Percentiles rank a stretch among this genome's conserved stretches.
phyloP scores from a whole-genome alignment of 37 sponge, comb jelly and placozoan species.

The Beroe ovata region DNA sequence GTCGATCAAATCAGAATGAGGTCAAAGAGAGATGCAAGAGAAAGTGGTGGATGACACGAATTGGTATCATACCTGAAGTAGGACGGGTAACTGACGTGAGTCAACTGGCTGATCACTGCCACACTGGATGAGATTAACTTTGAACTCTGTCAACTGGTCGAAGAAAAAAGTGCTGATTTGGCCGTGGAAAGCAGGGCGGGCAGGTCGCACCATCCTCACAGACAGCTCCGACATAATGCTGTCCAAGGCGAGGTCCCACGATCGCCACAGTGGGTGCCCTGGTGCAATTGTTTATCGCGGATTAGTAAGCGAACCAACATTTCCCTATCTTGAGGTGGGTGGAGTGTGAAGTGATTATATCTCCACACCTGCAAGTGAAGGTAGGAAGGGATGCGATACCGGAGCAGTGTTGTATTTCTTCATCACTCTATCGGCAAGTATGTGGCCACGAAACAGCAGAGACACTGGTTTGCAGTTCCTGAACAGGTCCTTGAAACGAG shows the following conservation, averaged over 20 bases:
- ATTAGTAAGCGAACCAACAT: too few relatives aligned
- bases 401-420: constrained; percentile 87
- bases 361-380: constrained; percentile 38
- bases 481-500: constrained; percentile 84
- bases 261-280: constrained; percentile 69
- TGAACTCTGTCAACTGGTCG: constrained; percentile 92
- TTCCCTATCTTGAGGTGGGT: too few relatives aligned
- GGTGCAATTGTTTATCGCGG: too few relatives aligned
- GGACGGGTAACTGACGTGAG: constrained; percentile 92
- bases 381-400: constrained; percentile 81
- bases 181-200: constrained; percentile 45
- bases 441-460: constrained; percentile 90
- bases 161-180: constrained; percentile 89
- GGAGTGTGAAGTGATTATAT: too few relatives aligned
- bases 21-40: too few relatives aligned
- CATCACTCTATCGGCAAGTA: constrained; percentile 93
- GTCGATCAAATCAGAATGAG: too few relatives aligned
- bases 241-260: constrained; percentile 96
- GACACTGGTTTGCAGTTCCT: constrained; percentile 95
- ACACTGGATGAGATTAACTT: constrained; percentile 70
- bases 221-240: constrained; percentile 84
- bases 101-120: constrained; percentile 69
- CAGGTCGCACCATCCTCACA: not conserved
- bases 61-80: constrained; percentile 84
- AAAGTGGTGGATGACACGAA: too few relatives aligned